Evolutionary conservation across 2,113 vertebrate genomes (phyloP), one percentile per base, ranked within the genome.

Genomic region (Eurystomus gularis): DNA sequence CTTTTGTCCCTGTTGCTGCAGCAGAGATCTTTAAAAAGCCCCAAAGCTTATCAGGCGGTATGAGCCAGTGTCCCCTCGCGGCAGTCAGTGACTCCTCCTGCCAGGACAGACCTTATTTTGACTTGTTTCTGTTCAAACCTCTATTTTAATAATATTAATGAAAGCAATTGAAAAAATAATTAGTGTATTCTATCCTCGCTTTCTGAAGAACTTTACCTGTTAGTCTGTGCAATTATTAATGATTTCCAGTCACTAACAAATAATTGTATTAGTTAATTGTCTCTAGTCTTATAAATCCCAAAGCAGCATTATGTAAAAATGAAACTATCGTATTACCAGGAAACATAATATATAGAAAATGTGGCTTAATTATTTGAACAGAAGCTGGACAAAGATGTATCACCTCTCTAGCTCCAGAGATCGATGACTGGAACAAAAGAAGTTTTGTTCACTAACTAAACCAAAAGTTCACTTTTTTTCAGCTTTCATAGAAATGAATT

Each of bases 341-440:
- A 79, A 94, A 79, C 6, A 7, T 28, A 88, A 90, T 55, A 65
- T 31, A 72, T 6, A 86, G 69, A 84, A 95, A 82, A 75, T 42
- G 29, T 23, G 31, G 61, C 82, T 81, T 71, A 61, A 78, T 86
- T 89, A 79, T 91, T 65, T 89, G 57, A 89, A 69, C 49, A 92
- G 81, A 88, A 83, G n/a, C 54, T 80, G n/a, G 44, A 71, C 58
- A 55, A 78, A 82, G 65, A 87, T 91, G 94, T 82, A 48, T 52
- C 77, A 65, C 8, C 24, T 82, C 62, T 60, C 40, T 71, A 37
- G 46, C 29, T 78, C 23, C 26, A 64, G 21, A 92, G 16, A 89
- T 26, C 1, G 4, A 21, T 68, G 46, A 40, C 35, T 78, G 37
- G 23, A 94, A 82, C 33, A 92, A 91, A 78, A 88, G 26, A 61